Base-by-base conservation (phyloP, 2,888 invertebrate genomes). In the Nomada fucata region DNA sequence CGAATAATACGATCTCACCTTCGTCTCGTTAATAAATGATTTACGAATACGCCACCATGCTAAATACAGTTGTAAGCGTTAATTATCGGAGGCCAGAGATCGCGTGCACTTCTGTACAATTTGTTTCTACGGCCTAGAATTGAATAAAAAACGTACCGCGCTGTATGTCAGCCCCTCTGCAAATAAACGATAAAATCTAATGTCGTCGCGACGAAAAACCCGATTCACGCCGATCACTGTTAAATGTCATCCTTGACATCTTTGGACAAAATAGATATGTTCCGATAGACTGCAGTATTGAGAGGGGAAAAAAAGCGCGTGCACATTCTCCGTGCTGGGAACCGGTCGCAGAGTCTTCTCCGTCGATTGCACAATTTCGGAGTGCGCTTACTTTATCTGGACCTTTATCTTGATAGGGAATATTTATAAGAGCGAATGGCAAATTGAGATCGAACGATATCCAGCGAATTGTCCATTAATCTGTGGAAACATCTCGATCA, bases 191-290 rank as follows among this genome's bases (percentile, higher is more conserved):
- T 55, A 26, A 36, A 71, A 23, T 71, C 44, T 63, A 64, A 71
- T 42, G 73, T 50, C 57, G 23, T 23, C 7, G 10, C 55, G n/a
- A 57, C 20, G 29, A 67, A 77, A 77, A 77, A 68, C 67, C 18
- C 29, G 18, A 80, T 57, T 67, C 52, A 42, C 44, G 42, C 47
- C 44, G 36, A 15, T 60, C 36, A 47, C 76, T 67, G 47, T 75
- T 53, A 77, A 68, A 76, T 57, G 61, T 52, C 68, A 82, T 82
- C 84, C 84, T 84, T 83, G 83, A 83, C 83, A 84, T 76, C 74
- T 69, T 79, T 83, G 60, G 60, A 76, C 50, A 61, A 71, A 79
- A 74, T 71, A 68, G 78, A 73, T 78, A 64, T 72, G 78, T 78
- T 67, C 73, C 55, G 68, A 55, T 60, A 23, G 68, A 42, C 42